phyloP scores from a whole-genome alignment of 2,888 invertebrate species.

The Rugalucina vietnamica region DNA sequence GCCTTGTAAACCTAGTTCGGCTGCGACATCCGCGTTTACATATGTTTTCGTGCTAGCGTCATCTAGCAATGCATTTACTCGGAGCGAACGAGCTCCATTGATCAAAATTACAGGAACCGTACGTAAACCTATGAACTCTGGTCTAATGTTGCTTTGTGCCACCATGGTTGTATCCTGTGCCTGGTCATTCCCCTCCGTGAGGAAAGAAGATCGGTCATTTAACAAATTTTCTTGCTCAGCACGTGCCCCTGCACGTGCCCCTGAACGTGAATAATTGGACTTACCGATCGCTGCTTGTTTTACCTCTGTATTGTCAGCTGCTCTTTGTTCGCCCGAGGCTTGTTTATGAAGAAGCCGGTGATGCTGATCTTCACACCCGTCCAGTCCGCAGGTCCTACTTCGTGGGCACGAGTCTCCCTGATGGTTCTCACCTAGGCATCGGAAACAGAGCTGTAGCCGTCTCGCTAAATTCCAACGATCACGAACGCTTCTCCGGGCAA shows the following conservation, averaged over 20 bases:
- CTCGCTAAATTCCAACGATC: conserved; percentile 40
- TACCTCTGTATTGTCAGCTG: neutral
- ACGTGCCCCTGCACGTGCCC: neutral
- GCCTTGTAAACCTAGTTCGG: no score
- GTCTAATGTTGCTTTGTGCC: neutral
- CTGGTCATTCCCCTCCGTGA: no score
- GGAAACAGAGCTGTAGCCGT: conserved; percentile 25
- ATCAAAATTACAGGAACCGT: conserved; percentile 23
- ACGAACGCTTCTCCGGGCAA: neutral
- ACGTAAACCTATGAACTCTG: conserved; percentile 1
- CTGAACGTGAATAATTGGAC: no score
- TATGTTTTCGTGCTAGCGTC: no score
- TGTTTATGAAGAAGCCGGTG: conserved; percentile 31
- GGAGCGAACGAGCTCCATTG: no score
- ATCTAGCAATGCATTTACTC: no score
- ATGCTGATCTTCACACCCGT: conserved; percentile 29
- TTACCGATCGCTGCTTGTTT: neutral
- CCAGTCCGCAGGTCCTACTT: conserved; percentile 5
- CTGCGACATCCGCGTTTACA: no score
- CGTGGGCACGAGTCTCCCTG: conserved; percentile 20
- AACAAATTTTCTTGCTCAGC: neutral
- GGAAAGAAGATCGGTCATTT: neutral
- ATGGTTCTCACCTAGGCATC: conserved; percentile 37
- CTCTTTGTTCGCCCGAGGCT: neutral
- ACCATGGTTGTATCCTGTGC: neutral